phyloP scores from a whole-genome alignment of 2,113 vertebrate genomes.

The Mandrillus leucophaeus region DNA sequence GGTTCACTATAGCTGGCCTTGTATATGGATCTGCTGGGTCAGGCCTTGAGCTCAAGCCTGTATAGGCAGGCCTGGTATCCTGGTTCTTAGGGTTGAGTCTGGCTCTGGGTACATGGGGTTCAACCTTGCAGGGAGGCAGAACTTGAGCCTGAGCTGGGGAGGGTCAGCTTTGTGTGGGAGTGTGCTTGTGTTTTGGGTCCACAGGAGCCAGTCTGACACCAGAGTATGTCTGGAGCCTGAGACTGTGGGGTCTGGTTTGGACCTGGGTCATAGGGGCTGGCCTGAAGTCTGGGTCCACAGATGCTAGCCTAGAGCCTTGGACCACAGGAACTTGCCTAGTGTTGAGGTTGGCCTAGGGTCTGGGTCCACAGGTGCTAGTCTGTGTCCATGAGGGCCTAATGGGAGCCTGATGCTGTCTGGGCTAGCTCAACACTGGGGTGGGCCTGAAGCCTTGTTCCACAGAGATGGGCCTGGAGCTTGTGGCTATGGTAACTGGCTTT shows the following conservation, averaged over 20 bases:
- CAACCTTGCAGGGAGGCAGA: neutral
- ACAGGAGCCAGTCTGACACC: neutral
- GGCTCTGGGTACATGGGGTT: neutral
- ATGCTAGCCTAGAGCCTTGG: neutral
- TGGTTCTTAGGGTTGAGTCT: neutral
- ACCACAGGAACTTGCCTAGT: neutral
- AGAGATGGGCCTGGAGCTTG: neutral
- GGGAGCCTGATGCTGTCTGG: neutral
- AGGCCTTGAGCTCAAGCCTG: neutral
- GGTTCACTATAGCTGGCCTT: neutral
- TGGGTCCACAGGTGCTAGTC: neutral
- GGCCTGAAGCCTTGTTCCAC: neutral
- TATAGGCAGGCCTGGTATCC: neutral
- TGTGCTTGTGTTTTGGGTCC: no score
- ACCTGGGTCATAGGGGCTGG: neutral
- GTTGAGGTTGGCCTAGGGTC: neutral
- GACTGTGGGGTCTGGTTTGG: neutral
- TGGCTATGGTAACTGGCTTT: neutral
- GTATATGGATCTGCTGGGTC: no score
- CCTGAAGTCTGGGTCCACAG: neutral
- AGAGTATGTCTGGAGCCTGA: neutral
- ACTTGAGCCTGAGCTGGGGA: neutral
- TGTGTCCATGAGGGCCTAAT: neutral
- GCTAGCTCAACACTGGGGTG: neutral
- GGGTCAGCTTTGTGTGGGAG: neutral